Evolutionary conservation across 2,888 invertebrate species (phyloP).

Genomic region (Mesorhabditis belari): DNA sequence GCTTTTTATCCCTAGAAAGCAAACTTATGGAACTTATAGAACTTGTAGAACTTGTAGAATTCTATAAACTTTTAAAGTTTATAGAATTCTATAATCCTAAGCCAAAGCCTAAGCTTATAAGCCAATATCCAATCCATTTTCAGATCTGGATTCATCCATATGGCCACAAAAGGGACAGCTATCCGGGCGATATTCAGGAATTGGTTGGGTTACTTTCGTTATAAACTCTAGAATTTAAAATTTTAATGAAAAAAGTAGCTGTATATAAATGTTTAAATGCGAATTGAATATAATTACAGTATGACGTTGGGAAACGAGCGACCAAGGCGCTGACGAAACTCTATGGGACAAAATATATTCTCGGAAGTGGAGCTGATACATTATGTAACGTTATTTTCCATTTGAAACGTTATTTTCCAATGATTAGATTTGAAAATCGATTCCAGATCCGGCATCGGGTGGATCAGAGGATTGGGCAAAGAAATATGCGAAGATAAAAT

Average conservation of each 20-base stretch:
- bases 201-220: slow-evolving; percentile 23
- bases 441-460: slow-evolving; percentile 49
- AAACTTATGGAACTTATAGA: no score
- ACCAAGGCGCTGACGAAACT: slow-evolving; percentile 41
- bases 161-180: slow-evolving; percentile 45
- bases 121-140: neutral
- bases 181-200: slow-evolving; percentile 50
- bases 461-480: slow-evolving; percentile 53
- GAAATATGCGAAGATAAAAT: slow-evolving; percentile 47
- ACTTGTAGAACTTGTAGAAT: no score
- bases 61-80: no score
- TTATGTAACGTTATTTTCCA: slow-evolving; percentile 26
- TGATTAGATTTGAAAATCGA: neutral
- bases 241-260: neutral
- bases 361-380: slow-evolving; percentile 51
- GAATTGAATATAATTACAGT: slow-evolving; percentile 24
- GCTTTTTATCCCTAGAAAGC: neutral
- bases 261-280: neutral
- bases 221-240: neutral
- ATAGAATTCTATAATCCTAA: no score
- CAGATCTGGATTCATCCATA: slow-evolving; percentile 44
- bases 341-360: slow-evolving; percentile 50
- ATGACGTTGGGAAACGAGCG: slow-evolving; percentile 47
- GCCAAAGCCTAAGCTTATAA: no score
- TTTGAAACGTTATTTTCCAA: neutral